phyloP scores from a whole-genome alignment of 92 coral and sea anemone genomes.

The Zoanthus solanderi region DNA sequence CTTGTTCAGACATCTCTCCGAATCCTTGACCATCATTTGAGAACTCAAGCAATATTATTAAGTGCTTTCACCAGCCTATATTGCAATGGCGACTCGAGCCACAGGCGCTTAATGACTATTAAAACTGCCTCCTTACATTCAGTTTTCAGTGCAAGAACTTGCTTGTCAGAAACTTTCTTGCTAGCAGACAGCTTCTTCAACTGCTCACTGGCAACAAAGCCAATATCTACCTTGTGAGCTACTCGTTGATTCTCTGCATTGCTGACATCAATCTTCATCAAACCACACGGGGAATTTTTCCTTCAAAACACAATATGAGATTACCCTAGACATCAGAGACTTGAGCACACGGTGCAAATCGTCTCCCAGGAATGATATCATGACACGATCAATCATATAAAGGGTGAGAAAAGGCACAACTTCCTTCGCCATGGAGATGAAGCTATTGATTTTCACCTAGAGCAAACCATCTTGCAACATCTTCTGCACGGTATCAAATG shows the following conservation, averaged over 20 bases:
- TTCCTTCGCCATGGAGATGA: conserved; percentile 47
- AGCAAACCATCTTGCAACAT: conserved; percentile 33
- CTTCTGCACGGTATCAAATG: conserved; percentile 26
- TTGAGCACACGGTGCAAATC: conserved; percentile 47
- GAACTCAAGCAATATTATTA: conserved; percentile 41
- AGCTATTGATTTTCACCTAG: conserved; percentile 35
- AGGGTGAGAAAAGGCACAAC: conserved; percentile 46
- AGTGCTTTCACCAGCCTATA: conserved; percentile 48
- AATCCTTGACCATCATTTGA: conserved; percentile 53
- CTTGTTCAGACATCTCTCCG: conserved; percentile 55
- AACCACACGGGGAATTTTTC: conserved; percentile 26
- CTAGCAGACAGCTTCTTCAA: conserved; percentile 48
- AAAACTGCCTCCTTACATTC: conserved; percentile 54
- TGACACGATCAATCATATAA: conserved; percentile 37
- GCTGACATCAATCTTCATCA: conserved; percentile 25
- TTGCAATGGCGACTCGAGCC: conserved; percentile 49
- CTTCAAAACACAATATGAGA: conserved; percentile 36
- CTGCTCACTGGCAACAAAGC: conserved; percentile 41
- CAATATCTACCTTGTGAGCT: conserved; percentile 47
- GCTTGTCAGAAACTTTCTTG: conserved; percentile 45
- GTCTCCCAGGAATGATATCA: conserved; percentile 34
- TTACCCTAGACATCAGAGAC: conserved; percentile 39
- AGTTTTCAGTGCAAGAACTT: conserved; percentile 35
- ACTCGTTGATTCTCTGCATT: conserved; percentile 29
- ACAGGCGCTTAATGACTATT: conserved; percentile 16